These are phyloP conservation scores for Cepaea hortensis DNA, from an alignment of 2,888 invertebrate species.

Conservation along the genomic window DNA sequence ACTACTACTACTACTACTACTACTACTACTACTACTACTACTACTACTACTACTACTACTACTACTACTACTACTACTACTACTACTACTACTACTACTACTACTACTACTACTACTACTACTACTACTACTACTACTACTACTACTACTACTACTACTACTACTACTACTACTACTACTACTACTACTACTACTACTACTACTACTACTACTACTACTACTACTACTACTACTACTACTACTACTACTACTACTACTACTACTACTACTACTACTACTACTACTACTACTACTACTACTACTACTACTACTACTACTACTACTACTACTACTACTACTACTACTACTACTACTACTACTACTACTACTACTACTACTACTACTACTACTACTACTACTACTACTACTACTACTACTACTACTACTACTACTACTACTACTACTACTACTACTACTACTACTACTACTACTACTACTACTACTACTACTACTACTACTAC, in stretches of 20 bases:
- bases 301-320: conserved; percentile 25
- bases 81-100: conserved; percentile 37
- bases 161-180: conserved; percentile 28
- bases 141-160: conserved; percentile 4
- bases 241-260: conserved; percentile 33
- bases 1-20: conserved; percentile 20
- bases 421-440: conserved; percentile 26
- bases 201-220: conserved; percentile 35
- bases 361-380: conserved; percentile 33
- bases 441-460: conserved; percentile 31
- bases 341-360: conserved; percentile 38
- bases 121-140: conserved; percentile 21
- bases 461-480: conserved; percentile 35
- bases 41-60: conserved; percentile 25
- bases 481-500: conserved; percentile 33
- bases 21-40: conserved; percentile 2
- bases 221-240: conserved; percentile 33
- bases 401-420: conserved; percentile 5
- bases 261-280: conserved; percentile 18
- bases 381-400: conserved; percentile 20
- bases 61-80: conserved; percentile 22
- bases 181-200: conserved; percentile 32
- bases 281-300: conserved; percentile 2
- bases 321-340: conserved; percentile 19
- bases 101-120: conserved; percentile 31